Percentiles rank a stretch among this genome's conserved stretches.
Conservation (phyloP, 2,797 vertebrate species). For the Neosalanx taihuensis region DNA sequence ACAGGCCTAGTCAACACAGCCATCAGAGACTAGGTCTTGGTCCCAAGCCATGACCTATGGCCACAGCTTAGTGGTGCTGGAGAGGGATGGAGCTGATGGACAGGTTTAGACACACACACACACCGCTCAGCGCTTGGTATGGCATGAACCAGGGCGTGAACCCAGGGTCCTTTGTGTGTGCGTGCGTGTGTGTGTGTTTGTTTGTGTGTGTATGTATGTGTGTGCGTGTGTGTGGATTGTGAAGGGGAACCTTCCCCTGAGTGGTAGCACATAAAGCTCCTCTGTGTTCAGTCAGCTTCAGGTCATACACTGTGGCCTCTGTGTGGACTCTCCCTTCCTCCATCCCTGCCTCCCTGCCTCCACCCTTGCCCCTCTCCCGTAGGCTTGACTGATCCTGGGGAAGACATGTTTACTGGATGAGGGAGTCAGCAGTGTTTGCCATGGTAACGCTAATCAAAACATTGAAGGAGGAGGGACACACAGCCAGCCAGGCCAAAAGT, state of each 20-base stretch:
- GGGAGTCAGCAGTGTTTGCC: slow-evolving; percentile 24
- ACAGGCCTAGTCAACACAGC: neutral
- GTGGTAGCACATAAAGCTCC: slow-evolving; percentile 53
- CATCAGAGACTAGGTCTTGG: neutral
- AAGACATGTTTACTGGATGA: slow-evolving; percentile 30
- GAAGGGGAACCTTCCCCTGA: slow-evolving; percentile 49
- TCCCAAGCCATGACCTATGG: neutral
- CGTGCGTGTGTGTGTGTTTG: slow-evolving; percentile 15
- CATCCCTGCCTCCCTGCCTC: neutral
- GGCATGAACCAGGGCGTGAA: neutral
- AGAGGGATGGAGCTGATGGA: neutral
- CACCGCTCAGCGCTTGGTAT: neutral
- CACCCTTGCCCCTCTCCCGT: slow-evolving; percentile 18
- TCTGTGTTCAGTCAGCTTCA: slow-evolving; percentile 54
- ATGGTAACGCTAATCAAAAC: slow-evolving; percentile 29
- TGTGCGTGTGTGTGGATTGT: slow-evolving; percentile 35
- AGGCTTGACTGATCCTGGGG: slow-evolving; percentile 26
- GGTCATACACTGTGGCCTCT: slow-evolving; percentile 48
- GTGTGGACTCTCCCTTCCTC: slow-evolving; percentile 27
- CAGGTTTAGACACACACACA: slow-evolving; percentile 3
- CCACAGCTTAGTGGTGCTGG: slow-evolving; percentile 7
- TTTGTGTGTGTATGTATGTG: slow-evolving; percentile 21
- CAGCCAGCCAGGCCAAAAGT: slow-evolving; percentile 17
- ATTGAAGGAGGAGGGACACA: slow-evolving; percentile 10
- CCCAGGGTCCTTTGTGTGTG: slow-evolving; percentile 1